Evolutionary conservation across 2,797 vertebrate genomes (phyloP), one percentile per base, ranked within the genome.

Genomic region (Aphelocoma californica): DNA sequence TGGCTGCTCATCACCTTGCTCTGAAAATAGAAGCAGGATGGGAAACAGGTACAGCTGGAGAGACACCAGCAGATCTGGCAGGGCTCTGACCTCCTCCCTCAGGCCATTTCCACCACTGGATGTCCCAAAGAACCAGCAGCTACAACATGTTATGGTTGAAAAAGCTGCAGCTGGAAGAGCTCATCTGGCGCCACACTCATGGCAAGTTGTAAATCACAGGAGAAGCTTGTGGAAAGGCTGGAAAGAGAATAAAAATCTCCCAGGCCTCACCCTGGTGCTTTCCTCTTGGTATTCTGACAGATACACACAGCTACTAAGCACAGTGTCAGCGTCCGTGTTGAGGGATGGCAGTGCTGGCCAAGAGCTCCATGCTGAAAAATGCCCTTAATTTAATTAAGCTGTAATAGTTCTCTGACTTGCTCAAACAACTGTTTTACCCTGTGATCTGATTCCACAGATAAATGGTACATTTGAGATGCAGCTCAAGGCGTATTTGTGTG

Each of bases 291-390:
- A 70, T 57, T 78, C 48, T 66, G 51, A 28, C 31, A 47, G 40
- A 64, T 17, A 34, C 51, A 67, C 31, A 50, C 12, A 66, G 31
- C 53, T 28, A 42, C 21, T 8, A 62, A 73, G 21, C 21, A 48
- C 8, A 5, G 3, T 14, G 14, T 44, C 72, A 81, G 32, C 40
- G 56, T 48, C 60, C 0, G 0, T 53, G 42, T 1, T 47, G 31
- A 10, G 47, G 24, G 58, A 24, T 29, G n/a, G 62, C 32, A 61
- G 34, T 6, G 44, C 42, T 62, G 81, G 44, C 48, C 67, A 70
- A 32, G 32, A 87, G 53, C 16, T 47, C 61, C 32, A 3, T 3
- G 8, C 20, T 51, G 61, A 54, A 50, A 70, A 71, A 34, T 18
- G 0, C 6, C 10, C 7, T 79, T 44, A 36, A 72, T 75, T 79